These are phyloP conservation scores for human DNA, from an alignment of 2,113 vertebrate genomes.

Conservation along the genomic window DNA sequence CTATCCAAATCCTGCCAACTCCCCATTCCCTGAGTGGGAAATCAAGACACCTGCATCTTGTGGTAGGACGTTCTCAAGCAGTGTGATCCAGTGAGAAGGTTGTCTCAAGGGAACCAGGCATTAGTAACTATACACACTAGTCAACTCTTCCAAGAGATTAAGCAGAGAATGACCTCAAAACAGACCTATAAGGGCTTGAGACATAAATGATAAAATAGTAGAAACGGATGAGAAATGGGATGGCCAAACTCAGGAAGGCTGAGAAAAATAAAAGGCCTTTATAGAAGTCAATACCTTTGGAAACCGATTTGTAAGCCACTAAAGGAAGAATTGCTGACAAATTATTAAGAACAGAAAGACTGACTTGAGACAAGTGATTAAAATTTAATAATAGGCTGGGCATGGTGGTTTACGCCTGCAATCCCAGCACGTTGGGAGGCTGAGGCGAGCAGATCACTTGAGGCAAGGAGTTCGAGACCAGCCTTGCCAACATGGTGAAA, in stretches of 20 bases:
- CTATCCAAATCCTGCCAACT: not conserved
- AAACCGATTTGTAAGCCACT: not conserved
- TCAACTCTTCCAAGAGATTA: not conserved
- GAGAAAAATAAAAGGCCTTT: not conserved
- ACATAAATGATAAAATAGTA: not conserved
- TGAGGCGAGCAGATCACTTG: no score
- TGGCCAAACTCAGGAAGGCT: not conserved
- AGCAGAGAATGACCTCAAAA: not conserved
- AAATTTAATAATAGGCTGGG: not conserved
- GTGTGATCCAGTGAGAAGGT: not conserved
- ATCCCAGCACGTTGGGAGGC: no score
- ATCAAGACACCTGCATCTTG: not conserved
- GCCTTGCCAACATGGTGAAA: no score
- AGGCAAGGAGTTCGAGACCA: no score
- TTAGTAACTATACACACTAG: accelerated
- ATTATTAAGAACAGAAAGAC: not conserved
- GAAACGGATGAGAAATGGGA: not conserved
- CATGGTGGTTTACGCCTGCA: no score
- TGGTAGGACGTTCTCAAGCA: not conserved
- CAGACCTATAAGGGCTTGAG: not conserved
- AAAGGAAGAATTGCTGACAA: not conserved
- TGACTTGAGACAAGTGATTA: not conserved
- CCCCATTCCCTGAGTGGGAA: not conserved
- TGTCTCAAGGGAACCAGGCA: not conserved
- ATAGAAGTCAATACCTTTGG: not conserved